phyloP scores from a whole-genome alignment of 92 coral and sea anemone genomes.

The Palythoa heliodiscus region DNA sequence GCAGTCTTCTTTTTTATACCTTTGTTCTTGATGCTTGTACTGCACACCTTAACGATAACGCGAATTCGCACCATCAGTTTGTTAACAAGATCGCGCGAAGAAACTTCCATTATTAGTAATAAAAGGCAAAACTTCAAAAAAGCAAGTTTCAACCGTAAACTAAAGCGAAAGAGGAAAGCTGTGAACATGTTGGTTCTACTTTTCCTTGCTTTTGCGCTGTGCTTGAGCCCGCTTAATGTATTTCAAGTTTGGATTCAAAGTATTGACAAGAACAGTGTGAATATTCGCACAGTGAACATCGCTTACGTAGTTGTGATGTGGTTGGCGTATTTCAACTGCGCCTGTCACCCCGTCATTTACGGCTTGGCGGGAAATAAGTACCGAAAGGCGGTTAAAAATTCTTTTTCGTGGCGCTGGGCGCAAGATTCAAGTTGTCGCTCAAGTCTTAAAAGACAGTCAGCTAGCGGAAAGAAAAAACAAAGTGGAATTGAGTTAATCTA shows the following conservation, averaged over 20 bases:
- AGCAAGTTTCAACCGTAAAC: slow-evolving; percentile 43
- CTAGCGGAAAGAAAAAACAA: slow-evolving; percentile 2
- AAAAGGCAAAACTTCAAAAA: neutral
- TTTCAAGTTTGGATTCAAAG: slow-evolving; percentile 51
- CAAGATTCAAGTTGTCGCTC: slow-evolving; percentile 9
- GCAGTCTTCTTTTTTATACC: slow-evolving; percentile 67
- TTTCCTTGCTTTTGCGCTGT: slow-evolving; percentile 55
- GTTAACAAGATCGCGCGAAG: neutral
- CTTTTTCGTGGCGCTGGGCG: slow-evolving; percentile 49
- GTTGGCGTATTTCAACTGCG: slow-evolving; percentile 64
- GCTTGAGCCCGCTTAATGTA: slow-evolving; percentile 65
- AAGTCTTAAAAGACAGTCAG: neutral
- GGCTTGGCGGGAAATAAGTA: slow-evolving; percentile 74
- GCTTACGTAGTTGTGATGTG: slow-evolving; percentile 45
- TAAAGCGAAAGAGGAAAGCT: slow-evolving; percentile 70
- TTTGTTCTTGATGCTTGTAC: slow-evolving; percentile 58
- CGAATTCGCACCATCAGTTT: slow-evolving; percentile 54
- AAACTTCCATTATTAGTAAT: neutral
- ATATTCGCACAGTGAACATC: slow-evolving; percentile 42
- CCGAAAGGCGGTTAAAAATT: slow-evolving; percentile 63
- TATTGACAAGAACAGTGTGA: neutral
- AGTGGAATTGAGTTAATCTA: neutral
- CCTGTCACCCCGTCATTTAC: slow-evolving; percentile 76
- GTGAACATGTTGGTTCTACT: slow-evolving; percentile 69
- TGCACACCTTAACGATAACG: slow-evolving; percentile 67